Percentiles rank a stretch among this genome's conserved stretches.
Evolutionary conservation across 2,888 invertebrate genomes (phyloP).

Genomic region (Tanypteryx hageni): DNA sequence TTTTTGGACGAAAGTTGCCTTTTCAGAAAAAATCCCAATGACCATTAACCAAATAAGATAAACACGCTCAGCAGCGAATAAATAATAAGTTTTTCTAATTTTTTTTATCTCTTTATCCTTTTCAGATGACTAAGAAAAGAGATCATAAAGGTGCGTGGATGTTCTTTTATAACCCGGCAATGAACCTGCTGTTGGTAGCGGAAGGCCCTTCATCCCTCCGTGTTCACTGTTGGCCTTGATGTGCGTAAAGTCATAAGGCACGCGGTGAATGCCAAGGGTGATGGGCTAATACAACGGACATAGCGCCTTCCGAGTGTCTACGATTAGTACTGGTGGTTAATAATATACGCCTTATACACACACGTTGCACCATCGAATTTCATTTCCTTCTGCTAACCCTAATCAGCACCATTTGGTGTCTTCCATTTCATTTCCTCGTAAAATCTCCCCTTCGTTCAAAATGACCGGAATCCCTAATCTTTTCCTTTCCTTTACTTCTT

Average conservation of each 20-base stretch:
- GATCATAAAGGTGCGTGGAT: not conserved
- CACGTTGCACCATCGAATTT: not conserved
- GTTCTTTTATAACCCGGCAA: not conserved
- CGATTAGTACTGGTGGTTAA: not conserved
- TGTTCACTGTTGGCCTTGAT: conserved; percentile 96
- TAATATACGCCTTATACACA: not conserved
- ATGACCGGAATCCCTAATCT: not conserved
- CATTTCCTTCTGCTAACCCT: not conserved
- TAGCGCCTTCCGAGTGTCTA: not conserved
- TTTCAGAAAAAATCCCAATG: too few species aligned
- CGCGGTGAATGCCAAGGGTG: conserved; percentile 99
- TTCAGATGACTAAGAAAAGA: not conserved
- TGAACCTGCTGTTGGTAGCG: not conserved
- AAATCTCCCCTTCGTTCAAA: not conserved
- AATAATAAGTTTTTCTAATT: not conserved
- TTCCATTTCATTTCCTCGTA: not conserved
- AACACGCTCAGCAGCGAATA: too few species aligned
- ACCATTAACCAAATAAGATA: too few species aligned
- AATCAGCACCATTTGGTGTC: not conserved
- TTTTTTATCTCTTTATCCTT: not conserved
- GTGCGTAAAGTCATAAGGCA: conserved; percentile 97
- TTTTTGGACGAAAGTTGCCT: too few species aligned
- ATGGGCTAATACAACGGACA: not conserved
- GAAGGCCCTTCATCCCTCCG: conserved; percentile 81
- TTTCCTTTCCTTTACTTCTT: too few species aligned